Evolutionary conservation across 53 echinoderm and acorn worm species (phyloP).

Genomic region (Zoroaster sp.): DNA sequence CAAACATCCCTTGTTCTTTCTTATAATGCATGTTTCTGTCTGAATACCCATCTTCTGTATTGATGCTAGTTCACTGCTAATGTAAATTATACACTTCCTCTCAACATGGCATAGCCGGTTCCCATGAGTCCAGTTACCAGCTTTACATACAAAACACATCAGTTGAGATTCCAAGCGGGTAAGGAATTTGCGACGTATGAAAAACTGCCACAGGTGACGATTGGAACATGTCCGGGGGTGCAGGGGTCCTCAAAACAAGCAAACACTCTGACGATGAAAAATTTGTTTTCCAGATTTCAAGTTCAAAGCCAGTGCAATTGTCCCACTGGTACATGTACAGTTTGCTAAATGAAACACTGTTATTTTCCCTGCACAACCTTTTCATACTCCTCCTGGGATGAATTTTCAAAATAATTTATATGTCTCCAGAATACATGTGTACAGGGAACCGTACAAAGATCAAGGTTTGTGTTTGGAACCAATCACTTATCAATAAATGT

Average conservation of each 20-base stretch:
- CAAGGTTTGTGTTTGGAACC: slow-evolving; percentile 30
- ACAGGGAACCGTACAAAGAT: slow-evolving; percentile 7
- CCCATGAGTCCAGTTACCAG: slow-evolving; percentile 24
- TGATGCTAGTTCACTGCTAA: no score
- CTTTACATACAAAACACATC: background rate
- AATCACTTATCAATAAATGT: slow-evolving; percentile 37
- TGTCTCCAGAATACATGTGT: background rate
- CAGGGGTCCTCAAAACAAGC: slow-evolving; percentile 24
- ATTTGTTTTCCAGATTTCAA: slow-evolving; percentile 48
- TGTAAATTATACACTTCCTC: background rate
- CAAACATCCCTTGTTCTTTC: no score
- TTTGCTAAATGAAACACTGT: background rate
- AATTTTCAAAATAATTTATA: slow-evolving; percentile 18
- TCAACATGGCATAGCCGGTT: background rate
- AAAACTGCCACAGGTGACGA: slow-evolving; percentile 42
- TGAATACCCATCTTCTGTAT: no score
- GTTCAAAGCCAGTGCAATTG: slow-evolving; percentile 5
- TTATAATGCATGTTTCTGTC: no score
- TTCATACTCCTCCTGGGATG: slow-evolving; percentile 30
- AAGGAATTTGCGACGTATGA: slow-evolving; percentile 15
- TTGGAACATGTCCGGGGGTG: slow-evolving; percentile 12
- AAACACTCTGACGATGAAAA: background rate
- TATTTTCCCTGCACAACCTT: slow-evolving; percentile 18
- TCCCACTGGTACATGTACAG: background rate
- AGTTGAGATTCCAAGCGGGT: background rate